Conservation (phyloP, 2,797 vertebrate genomes). For the Hipposideros larvatus region DNA sequence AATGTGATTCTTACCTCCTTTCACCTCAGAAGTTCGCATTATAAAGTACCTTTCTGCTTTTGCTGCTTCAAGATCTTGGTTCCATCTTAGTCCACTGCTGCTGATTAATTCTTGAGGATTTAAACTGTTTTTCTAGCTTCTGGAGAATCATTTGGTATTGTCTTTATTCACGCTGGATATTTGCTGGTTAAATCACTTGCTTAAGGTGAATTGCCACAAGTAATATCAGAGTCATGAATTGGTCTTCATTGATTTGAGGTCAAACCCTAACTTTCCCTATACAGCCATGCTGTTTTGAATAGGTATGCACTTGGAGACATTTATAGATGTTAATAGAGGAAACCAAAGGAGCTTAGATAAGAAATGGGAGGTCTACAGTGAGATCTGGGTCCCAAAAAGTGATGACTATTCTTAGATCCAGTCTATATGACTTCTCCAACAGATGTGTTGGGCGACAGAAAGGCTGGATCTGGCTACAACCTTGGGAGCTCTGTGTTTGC, state of each 20-base stretch:
- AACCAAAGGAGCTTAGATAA: neutral
- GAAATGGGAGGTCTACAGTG: neutral
- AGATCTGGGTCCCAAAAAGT: neutral
- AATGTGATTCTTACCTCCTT: neutral
- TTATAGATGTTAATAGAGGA: neutral
- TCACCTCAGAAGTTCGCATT: neutral
- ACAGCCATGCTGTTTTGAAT: neutral
- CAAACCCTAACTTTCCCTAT: neutral
- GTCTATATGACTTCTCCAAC: neutral
- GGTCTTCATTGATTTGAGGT: neutral
- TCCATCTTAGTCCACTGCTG: neutral
- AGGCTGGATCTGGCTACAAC: neutral
- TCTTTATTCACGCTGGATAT: neutral
- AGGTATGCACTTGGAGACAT: neutral
- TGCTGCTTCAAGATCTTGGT: neutral
- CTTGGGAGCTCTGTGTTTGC: neutral
- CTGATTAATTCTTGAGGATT: neutral
- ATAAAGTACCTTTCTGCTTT: conserved; percentile 8
- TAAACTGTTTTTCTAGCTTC: neutral
- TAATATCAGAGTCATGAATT: neutral
- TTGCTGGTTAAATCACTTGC: neutral
- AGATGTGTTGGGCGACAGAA: neutral
- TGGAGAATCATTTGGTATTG: neutral
- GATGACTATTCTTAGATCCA: neutral
- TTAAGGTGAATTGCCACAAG: neutral